Conservation (phyloP, 30 jellyfish, hydroid and myxozoan genomes). For the Hydractinia symbiolongicarpus region DNA sequence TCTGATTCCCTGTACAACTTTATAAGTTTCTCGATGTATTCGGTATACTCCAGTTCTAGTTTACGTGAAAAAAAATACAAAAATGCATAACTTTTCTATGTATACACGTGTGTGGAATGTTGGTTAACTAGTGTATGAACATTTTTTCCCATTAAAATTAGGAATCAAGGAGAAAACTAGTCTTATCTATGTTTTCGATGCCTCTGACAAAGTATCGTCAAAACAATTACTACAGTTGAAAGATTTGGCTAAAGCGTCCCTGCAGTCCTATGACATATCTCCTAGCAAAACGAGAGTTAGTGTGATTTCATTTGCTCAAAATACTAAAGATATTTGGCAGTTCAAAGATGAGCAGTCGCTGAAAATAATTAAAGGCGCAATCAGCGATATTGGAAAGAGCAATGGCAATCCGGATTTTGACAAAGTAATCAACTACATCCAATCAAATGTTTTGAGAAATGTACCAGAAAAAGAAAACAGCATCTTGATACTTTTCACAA, state of each 20-base stretch:
- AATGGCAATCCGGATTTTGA: neutral
- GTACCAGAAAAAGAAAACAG: no score
- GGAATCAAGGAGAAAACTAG: no score
- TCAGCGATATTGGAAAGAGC: neutral
- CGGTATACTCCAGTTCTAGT: no score
- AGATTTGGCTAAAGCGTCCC: conserved; percentile 35
- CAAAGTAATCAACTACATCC: neutral
- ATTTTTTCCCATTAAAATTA: no score
- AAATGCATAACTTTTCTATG: no score
- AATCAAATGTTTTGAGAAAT: neutral
- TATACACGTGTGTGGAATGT: no score
- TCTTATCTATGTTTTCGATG: conserved; percentile 34
- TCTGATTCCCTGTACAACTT: no score
- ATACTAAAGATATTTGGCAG: neutral
- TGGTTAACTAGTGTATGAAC: no score
- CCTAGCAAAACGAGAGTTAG: neutral
- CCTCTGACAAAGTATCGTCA: conserved; percentile 4
- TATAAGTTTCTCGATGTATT: no score
- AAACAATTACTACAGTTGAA: conserved; percentile 35
- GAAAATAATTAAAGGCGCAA: neutral
- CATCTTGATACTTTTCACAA: neutral
- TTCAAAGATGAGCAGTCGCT: neutral
- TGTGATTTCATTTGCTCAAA: neutral
- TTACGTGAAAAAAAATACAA: no score
- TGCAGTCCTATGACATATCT: neutral